Evolutionary conservation across 2,113 vertebrate genomes (phyloP).

Genomic region (Petrocephalus microphthalmus): DNA sequence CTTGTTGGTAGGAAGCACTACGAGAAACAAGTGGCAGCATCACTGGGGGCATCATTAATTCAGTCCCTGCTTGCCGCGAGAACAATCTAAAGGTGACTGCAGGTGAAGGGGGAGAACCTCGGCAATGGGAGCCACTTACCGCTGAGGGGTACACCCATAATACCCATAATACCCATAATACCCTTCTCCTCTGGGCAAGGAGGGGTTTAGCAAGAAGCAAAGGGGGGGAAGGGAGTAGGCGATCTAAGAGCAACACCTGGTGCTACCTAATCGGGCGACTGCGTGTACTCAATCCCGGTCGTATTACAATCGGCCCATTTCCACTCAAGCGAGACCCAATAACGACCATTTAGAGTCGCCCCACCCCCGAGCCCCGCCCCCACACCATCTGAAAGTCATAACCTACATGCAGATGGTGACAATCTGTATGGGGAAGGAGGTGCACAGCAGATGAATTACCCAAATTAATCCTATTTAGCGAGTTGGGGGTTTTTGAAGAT

Average conservation of each 20-base stretch:
- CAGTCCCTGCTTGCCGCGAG: not conserved
- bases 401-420: not conserved
- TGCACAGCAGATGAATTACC: not conserved
- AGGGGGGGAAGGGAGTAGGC: too few species aligned
- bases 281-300: not conserved
- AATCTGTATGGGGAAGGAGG: not conserved
- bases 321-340: not conserved
- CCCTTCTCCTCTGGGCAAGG: not conserved
- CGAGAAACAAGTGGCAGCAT: not conserved
- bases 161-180: not conserved
- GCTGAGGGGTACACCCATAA: not conserved
- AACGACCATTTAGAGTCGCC: not conserved
- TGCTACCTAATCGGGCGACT: not conserved
- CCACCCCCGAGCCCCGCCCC: not conserved
- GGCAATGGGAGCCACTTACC: conserved; percentile 3
- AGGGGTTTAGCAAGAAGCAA: not conserved
- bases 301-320: not conserved
- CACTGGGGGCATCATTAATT: conserved; percentile 8
- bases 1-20: not conserved
- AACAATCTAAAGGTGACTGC: conserved; percentile 9
- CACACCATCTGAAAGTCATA: conserved; percentile 1
- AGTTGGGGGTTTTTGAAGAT: not conserved
- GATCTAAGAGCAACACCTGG: not conserved
- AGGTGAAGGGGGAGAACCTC: not conserved
- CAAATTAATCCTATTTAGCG: not conserved